Evolutionary conservation across 2,797 vertebrate species (phyloP).

Genomic region (Myiotriccus ornatus): DNA sequence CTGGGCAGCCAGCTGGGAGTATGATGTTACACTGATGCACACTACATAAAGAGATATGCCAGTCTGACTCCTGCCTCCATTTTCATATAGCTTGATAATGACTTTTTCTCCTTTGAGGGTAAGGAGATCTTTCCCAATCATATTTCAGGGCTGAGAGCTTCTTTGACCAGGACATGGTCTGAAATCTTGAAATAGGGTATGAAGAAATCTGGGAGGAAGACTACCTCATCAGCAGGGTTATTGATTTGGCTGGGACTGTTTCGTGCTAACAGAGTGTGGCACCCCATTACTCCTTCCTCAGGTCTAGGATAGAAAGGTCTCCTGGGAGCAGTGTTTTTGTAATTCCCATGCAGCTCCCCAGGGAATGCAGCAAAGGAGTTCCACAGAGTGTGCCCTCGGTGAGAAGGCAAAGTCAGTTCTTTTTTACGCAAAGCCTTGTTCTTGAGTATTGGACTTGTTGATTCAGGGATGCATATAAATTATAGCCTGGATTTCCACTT

Average conservation of each 20-base stretch:
- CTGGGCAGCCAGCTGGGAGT: neutral
- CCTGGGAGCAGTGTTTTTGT: neutral
- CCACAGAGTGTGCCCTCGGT: neutral
- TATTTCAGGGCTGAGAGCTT: conserved; percentile 27
- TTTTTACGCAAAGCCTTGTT: conserved; percentile 13
- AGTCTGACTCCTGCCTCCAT: conserved; percentile 16
- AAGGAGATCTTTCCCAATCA: conserved; percentile 33
- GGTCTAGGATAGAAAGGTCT: neutral
- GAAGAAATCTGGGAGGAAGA: neutral
- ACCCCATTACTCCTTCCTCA: neutral
- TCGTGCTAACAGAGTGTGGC: neutral
- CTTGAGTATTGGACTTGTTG: neutral
- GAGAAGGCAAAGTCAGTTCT: conserved; percentile 12
- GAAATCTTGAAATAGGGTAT: neutral
- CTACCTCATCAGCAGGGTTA: neutral
- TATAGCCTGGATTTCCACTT: neutral
- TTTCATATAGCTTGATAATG: neutral
- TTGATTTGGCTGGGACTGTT: neutral
- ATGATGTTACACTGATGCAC: conserved; percentile 25
- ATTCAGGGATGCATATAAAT: neutral
- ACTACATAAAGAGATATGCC: neutral
- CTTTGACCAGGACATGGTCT: conserved; percentile 13
- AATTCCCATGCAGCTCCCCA: neutral
- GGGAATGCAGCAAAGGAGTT: neutral
- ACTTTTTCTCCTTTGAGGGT: neutral